Base-by-base conservation (phyloP, 2,797 vertebrate genomes). In the Argyrosomus regius region DNA sequence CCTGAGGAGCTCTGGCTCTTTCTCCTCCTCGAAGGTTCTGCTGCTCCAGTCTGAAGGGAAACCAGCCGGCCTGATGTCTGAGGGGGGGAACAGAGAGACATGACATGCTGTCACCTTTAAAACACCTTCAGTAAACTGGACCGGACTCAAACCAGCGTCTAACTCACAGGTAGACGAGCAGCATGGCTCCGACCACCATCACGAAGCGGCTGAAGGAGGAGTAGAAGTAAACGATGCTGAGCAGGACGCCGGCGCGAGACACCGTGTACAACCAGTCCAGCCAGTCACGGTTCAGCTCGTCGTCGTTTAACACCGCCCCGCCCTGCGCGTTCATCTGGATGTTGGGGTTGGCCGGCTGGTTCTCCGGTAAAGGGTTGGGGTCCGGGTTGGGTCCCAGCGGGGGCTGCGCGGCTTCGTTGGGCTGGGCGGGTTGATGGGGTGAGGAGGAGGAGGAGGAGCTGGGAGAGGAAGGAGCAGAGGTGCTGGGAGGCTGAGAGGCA, bases 201-300 rank as follows among this genome's bases (percentile, higher is more conserved):
- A 98, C 74, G 74, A 99, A 99, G 35, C 97, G 97, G 84, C 98
- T 97, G 67, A 99, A 98, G 16, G 98, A 99, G 4, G 98, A 99
- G 90, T 99, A 99, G 93, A 99, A 99, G 92, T 99, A 99, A 14
- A 99, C 97, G 49, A 99, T 98, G 95, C 98, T 97, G 67, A 99
- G 97, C 53, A 99, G 96, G 74, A 99, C 96, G 2, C 96, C 96
- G 1, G 97, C 97, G 0, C 98, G 96, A 0, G 97, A 98, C 84
- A 98, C 95, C 0, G 97, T 97, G 91, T 99, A 99, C 92, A 99
- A 91, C 98, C 98, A 99, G 95, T 99, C 98, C 79, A 99, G 94
- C 98, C 98, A 99, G 88, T 99, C 98, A 0, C 96, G 96, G 89
- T 99, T 98, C 90, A 98, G 95, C 89, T 99, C 98, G 3, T 99